These are phyloP conservation scores for Epistrophe grossulariae DNA, from an alignment of 2,888 invertebrate genomes.

Conservation along the genomic window DNA sequence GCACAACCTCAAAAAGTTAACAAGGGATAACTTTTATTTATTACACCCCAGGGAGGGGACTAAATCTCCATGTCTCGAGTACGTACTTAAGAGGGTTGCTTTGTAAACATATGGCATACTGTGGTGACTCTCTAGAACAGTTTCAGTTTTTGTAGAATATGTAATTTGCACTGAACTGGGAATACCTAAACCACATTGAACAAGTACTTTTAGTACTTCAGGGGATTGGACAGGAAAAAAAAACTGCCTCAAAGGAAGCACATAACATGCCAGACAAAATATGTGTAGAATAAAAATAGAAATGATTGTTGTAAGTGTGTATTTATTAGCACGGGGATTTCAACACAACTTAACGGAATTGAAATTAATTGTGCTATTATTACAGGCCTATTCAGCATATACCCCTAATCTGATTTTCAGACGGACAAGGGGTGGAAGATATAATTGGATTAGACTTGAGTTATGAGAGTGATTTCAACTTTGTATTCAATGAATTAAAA, in stretches of 20 bases:
- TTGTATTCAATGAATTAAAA: conserved; percentile 4
- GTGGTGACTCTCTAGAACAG: conserved; percentile 38
- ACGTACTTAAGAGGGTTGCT: conserved; percentile 37
- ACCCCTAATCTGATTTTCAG: conserved; percentile 6
- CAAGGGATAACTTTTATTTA: conserved; percentile 76
- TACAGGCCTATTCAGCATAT: conserved; percentile 48
- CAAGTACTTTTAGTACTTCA: conserved; percentile 56
- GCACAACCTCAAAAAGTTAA: conserved; percentile 71
- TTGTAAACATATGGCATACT: conserved; percentile 67
- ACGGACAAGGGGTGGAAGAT: not conserved
- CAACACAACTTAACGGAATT: conserved; percentile 72
- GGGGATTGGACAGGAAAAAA: conserved; percentile 52
- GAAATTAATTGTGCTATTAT: conserved; percentile 72
- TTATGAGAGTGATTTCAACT: conserved; percentile 34
- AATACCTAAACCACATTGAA: conserved; percentile 55
- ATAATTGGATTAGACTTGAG: conserved; percentile 55
- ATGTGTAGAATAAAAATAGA: conserved; percentile 46
- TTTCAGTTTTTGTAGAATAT: conserved; percentile 37
- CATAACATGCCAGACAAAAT: conserved; percentile 23
- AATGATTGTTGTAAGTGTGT: conserved; percentile 72
- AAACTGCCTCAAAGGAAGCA: conserved; percentile 30
- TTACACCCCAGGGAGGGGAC: conserved; percentile 63
- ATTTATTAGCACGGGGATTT: conserved; percentile 76
- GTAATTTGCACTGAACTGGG: conserved; percentile 49
- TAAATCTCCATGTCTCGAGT: conserved; percentile 39